Evolutionary conservation across 1,140 invertebrate genomes (phyloP), one percentile per base, ranked within the genome.

Genomic region (Drosophila virilis): DNA sequence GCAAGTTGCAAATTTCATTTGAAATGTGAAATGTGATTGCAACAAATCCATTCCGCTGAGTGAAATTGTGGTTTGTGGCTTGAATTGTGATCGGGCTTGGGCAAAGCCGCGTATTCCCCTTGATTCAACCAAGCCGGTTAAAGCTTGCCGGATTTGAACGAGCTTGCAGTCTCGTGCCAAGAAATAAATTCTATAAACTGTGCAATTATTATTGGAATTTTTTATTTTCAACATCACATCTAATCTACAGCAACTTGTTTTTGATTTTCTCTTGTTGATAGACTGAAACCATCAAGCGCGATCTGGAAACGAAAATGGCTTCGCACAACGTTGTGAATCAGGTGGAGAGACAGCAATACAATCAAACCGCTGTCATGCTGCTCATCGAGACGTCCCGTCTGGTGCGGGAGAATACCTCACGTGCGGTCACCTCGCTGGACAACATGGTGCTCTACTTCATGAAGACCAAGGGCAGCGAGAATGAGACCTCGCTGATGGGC

Each of bases 271-370:
- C 2, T 54, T 12, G 1, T 45, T 45, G 46, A 9, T 77, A 92
- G 92, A 92, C 92, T 77, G 91, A 92, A 74, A 74, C 74, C 58
- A 92, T 92, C 28, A 92, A 92, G 72, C 82, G 88, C 74, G 88
- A 90, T 64, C 78, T 92, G 74, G 90, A 92, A 64, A 85, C 77
- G n/a, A 92, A 92, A 71, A 91, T 92, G 78, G 59, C 71, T 10
- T 74, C 77, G n/a, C 94, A 94, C 1, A 93, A 95, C n/a, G 91
- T 97, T 13, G 93, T 94, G 22, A 95, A 96, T 85, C 94, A 95
- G 12, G 94, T 97, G 75, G 96, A 96, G 84, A 94, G 94, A 60
- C 95, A 96, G 2, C 95, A 96, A 6, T 94, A 94, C 58, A 97
- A 97, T 92, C 94, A 95, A 86, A 96, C 96, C 0, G 94, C 95